Evolutionary conservation across 2,888 invertebrate species (phyloP), one percentile per base, ranked within the genome.

Genomic region (Lacanobia oleracea): DNA sequence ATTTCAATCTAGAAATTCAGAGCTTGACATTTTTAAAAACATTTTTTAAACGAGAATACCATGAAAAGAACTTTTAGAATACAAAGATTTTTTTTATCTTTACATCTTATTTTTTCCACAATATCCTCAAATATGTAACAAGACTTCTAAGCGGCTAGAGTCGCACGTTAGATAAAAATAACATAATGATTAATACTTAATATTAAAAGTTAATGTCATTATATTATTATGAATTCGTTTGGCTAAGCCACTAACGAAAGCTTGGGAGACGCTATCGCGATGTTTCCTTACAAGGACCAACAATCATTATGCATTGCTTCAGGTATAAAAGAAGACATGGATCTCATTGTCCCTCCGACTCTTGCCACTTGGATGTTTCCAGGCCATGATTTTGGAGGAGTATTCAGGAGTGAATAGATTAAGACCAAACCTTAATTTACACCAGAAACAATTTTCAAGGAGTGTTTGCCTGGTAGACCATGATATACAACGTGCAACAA

Each of bases 91-190:
- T n/a, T 23, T 0, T 12, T 50, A 57, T 43, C 12, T 16, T 1
- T 10, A 21, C 1, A 40, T 18, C 6, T 8, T 33, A 21, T 45
- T 59, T 23, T 43, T 60, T 33, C n/a, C 1, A 21, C 27, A 53
- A 14, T 54, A n/a, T 53, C 6, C 12, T 56, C 6, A 27, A 57
- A 40, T 54, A n/a, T 14, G 10, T 54, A 14, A 48, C 16, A 18
- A 6, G 50, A 16, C 7, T 50, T 21, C 7, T 51, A 27, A 45
- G 61, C 8, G 50, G 62, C 23, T 50, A 78, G 82, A 82, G 61
- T 73, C 54, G 75, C 83, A 81, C 9, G 67, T 81, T 76, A 81
- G 75, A 81, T 81, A 83, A 82, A 83, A 82, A 79, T 83, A 84
- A 82, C 69, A 74, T 72, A 78, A 77, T 75, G 69, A 75, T 77